Percentiles rank a stretch among this genome's conserved stretches.
phyloP scores from a whole-genome alignment of 2,113 vertebrate species.

The Rissa tridactyla region DNA sequence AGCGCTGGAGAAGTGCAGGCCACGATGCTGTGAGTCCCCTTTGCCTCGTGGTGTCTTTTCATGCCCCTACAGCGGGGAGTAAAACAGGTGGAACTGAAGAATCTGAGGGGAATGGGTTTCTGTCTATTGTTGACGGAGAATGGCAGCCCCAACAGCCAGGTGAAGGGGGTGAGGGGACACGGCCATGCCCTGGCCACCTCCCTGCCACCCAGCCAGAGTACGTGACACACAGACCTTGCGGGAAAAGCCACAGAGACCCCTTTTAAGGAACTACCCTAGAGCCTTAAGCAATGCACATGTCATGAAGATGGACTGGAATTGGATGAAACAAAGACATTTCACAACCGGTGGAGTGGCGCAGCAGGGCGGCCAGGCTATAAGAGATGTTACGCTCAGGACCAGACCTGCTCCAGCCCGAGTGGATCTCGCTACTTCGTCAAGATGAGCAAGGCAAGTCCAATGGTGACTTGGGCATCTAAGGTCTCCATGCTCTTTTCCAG shows the following conservation, averaged over 20 bases:
- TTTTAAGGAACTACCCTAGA: neutral
- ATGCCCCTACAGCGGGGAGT: fast-evolving
- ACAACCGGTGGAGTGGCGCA: neutral
- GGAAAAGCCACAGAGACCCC: neutral
- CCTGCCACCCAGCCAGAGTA: neutral
- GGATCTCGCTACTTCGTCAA: neutral
- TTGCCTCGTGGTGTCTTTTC: too few species aligned
- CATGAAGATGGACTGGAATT: neutral
- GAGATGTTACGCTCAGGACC: fast-evolving
- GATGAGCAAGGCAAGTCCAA: conserved; percentile 46
- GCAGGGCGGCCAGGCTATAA: neutral
- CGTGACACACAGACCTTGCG: fast-evolving
- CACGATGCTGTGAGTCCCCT: fast-evolving
- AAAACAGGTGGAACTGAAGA: fast-evolving
- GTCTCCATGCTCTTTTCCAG: neutral
- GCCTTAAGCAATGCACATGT: neutral
- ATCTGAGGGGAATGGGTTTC: fast-evolving
- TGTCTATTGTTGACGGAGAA: fast-evolving
- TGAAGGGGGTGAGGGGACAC: neutral
- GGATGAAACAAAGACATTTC: neutral
- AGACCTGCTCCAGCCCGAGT: fast-evolving
- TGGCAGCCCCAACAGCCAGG: neutral
- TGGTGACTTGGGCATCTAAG: fast-evolving
- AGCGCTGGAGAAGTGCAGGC: fast-evolving
- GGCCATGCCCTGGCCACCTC: neutral